Evolutionary conservation across 2,113 vertebrate genomes (phyloP).

Genomic region (Corythornis madagascariensis): DNA sequence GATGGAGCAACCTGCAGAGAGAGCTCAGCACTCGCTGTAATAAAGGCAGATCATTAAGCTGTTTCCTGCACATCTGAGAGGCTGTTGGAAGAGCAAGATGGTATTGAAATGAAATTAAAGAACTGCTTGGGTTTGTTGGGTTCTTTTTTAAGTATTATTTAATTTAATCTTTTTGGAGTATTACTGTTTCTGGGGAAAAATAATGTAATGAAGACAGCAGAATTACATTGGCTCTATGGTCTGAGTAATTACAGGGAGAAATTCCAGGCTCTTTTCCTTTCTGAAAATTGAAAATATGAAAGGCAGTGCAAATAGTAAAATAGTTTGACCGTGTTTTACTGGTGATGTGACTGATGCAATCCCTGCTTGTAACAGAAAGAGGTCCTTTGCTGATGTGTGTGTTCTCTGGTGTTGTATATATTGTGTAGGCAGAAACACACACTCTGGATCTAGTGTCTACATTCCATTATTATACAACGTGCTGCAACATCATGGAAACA

Average conservation of each 20-base stretch:
- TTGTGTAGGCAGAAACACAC: background rate
- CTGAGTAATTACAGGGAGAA: conserved; percentile 42
- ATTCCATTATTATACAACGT: background rate
- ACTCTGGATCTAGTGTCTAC: background rate
- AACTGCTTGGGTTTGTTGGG: conserved; percentile 25
- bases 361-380: background rate
- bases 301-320: background rate
- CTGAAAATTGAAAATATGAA: conserved; percentile 5
- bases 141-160: conserved; percentile 29
- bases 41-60: conserved; percentile 38
- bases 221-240: conserved; percentile 26
- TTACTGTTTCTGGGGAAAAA: conserved; percentile 45
- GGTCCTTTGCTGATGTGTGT: background rate
- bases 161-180: conserved; percentile 66
- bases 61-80: conserved; percentile 59
- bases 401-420: background rate
- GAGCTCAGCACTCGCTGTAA: conserved; percentile 28
- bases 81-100: conserved; percentile 36
- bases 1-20: conserved; percentile 3
- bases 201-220: conserved; percentile 59
- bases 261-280: background rate
- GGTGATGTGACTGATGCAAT: background rate
- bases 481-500: background rate
- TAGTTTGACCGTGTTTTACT: background rate
- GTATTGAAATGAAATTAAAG: conserved; percentile 69